A percentile compares a stretch with the other conserved stretches of the same genome.
Conservation (phyloP, 2,888 invertebrate genomes). For the Microplitis manilae region DNA sequence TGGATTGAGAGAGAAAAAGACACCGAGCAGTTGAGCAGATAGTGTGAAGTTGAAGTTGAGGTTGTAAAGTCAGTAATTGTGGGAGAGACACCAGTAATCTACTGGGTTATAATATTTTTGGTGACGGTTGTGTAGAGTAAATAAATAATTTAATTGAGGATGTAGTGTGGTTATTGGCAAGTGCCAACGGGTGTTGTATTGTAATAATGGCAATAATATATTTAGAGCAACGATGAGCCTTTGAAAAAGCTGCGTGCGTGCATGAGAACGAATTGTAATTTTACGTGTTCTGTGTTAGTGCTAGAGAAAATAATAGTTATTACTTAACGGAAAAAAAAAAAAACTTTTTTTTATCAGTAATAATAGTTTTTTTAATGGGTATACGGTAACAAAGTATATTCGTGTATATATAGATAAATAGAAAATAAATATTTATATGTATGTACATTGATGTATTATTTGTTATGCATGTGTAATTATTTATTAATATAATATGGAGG, state of each 20-base stretch:
- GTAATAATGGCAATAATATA: slow-evolving; percentile 48
- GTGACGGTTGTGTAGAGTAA: not conserved
- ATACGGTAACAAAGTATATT: slow-evolving; percentile 4
- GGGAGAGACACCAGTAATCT: not conserved
- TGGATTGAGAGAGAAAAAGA: slow-evolving; percentile 1
- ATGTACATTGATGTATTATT: not conserved
- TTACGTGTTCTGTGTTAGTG: slow-evolving; percentile 30
- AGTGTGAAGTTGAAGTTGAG: not conserved
- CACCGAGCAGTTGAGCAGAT: too few species aligned
- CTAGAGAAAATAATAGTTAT: not conserved
- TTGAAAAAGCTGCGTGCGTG: slow-evolving; percentile 57
- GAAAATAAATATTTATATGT: not conserved
- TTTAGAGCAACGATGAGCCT: slow-evolving; percentile 50
- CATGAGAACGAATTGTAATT: slow-evolving; percentile 49
- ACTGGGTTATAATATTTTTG: too few species aligned
- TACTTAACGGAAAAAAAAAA: slow-evolving; percentile 12
- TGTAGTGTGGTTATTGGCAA: not conserved
- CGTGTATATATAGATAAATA: not conserved
- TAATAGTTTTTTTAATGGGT: slow-evolving; percentile 16
- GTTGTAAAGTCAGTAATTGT: not conserved
- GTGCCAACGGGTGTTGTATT: slow-evolving; percentile 34
- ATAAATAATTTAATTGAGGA: not conserved
- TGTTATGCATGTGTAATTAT: not conserved
- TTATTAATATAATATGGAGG: not conserved
- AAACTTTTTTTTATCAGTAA: not conserved